Percentiles rank a stretch among this genome's conserved stretches.
Conservation (phyloP, 1,140 invertebrate species). For the Polypedilum pembai region DNA sequence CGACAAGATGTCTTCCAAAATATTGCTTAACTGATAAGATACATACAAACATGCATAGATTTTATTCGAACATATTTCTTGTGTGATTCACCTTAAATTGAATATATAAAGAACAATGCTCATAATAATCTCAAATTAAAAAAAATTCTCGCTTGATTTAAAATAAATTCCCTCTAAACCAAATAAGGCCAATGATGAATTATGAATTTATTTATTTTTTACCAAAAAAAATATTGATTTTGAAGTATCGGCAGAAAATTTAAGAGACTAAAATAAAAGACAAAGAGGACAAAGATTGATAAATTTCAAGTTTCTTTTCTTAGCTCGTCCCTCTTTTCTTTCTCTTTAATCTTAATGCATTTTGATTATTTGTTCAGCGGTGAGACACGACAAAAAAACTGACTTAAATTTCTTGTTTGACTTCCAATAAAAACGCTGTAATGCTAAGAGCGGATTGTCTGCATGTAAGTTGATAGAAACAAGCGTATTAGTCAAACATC, state of each 20-base stretch:
- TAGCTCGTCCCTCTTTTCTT: too few species aligned
- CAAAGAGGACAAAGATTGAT: background rate
- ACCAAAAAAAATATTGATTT: background rate
- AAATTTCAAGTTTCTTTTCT: conserved; percentile 1
- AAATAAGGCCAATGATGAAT: conserved; percentile 12
- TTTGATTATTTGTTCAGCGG: conserved; percentile 9
- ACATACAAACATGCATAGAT: too few species aligned
- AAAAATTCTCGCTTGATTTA: background rate
- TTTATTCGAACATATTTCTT: too few species aligned
- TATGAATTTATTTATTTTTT: conserved; percentile 8
- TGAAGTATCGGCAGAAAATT: background rate
- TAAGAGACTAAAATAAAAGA: too few species aligned
- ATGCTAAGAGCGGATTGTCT: background rate
- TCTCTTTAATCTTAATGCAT: conserved; percentile 21
- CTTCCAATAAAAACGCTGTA: background rate
- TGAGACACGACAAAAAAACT: background rate
- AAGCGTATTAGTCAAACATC: background rate
- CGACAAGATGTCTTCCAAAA: too few species aligned
- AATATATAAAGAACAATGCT: too few species aligned
- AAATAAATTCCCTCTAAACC: background rate
- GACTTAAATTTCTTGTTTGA: conserved; percentile 26
- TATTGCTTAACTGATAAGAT: too few species aligned
- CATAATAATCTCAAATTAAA: background rate
- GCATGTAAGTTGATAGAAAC: background rate
- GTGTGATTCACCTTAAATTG: too few species aligned